phyloP scores from a whole-genome alignment of 2,797 vertebrate genomes.

The Melanotaenia maccullochi region DNA sequence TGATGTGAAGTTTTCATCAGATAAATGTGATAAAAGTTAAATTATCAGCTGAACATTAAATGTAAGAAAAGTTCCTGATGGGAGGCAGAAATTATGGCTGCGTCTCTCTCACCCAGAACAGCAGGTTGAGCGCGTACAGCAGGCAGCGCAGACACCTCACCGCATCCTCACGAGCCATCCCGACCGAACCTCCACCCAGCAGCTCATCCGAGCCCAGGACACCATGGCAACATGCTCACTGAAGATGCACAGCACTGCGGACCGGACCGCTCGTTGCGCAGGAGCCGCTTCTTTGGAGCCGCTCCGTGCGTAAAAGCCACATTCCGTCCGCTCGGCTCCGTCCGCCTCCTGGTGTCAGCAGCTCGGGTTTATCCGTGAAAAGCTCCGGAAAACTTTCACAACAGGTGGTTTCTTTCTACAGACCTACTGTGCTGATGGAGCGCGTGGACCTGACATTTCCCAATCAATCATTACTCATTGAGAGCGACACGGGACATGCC shows the following conservation, averaged over 20 bases:
- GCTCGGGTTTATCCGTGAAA: slow-evolving; percentile 46
- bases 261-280: slow-evolving; percentile 1
- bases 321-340: slow-evolving; percentile 41
- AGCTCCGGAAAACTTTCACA: slow-evolving; percentile 55
- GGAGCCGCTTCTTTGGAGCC: slow-evolving; percentile 4
- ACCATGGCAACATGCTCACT: slow-evolving; percentile 71
- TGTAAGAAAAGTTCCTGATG: too few relatives aligned
- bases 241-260: slow-evolving; percentile 13
- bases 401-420: slow-evolving; percentile 67
- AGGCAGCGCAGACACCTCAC: slow-evolving; percentile 94
- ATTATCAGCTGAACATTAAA: too few relatives aligned
- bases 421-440: slow-evolving; percentile 31
- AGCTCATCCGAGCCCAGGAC: slow-evolving; percentile 82
- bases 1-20: too few relatives aligned
- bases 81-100: too few relatives aligned
- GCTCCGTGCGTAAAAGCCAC: slow-evolving; percentile 42
- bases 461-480: slow-evolving; percentile 53
- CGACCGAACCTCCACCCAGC: slow-evolving; percentile 68
- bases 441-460: slow-evolving; percentile 40
- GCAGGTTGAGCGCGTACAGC: slow-evolving; percentile 94
- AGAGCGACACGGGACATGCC: slow-evolving; percentile 4
- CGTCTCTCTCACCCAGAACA: slow-evolving; percentile 92
- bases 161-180: slow-evolving; percentile 96
- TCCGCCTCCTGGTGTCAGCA: slow-evolving; percentile 33
- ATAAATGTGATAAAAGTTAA: too few relatives aligned